A percentile compares a stretch with the other conserved stretches of the same genome.
Evolutionary conservation across 2,888 invertebrate genomes (phyloP).

Genomic region (Liodrosophila aerea): DNA sequence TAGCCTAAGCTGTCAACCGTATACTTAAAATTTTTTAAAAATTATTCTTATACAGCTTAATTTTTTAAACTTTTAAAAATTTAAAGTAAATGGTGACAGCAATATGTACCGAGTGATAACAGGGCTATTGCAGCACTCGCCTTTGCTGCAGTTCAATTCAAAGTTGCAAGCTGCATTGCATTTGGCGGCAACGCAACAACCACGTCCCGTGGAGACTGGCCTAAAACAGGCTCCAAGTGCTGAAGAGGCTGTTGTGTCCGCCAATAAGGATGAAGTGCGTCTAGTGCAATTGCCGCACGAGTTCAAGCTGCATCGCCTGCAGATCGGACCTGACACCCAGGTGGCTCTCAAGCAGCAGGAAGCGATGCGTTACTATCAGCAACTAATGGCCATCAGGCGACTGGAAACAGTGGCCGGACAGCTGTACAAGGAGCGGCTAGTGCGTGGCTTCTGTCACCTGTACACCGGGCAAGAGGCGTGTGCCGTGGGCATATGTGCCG

Average conservation of each 20-base stretch:
- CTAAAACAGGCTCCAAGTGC: not conserved
- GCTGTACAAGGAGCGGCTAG: slow-evolving; percentile 96
- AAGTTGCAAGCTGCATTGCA: slow-evolving; percentile 2
- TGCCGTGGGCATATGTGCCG: slow-evolving; percentile 90
- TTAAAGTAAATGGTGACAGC: too few relatives aligned
- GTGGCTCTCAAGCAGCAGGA: slow-evolving; percentile 90
- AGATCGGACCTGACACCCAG: slow-evolving; percentile 89
- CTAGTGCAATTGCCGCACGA: slow-evolving; percentile 12
- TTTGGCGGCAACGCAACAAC: slow-evolving; percentile 8
- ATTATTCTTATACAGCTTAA: too few relatives aligned
- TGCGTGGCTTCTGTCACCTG: slow-evolving; percentile 98
- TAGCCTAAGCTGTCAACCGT: too few relatives aligned
- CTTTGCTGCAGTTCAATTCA: slow-evolving; percentile 4
- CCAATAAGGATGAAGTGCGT: slow-evolving; percentile 13
- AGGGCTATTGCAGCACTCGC: not conserved
- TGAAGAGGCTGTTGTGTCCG: not conserved
- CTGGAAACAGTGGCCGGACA: slow-evolving; percentile 96
- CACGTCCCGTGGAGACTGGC: slow-evolving; percentile 23
- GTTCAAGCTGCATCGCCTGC: slow-evolving; percentile 93
- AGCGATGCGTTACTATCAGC: slow-evolving; percentile 88
- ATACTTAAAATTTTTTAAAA: too few relatives aligned
- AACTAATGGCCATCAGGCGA: slow-evolving; percentile 91
- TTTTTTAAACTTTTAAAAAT: too few relatives aligned
- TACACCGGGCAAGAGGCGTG: slow-evolving; percentile 93
- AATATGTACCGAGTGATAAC: too few relatives aligned